phyloP scores from a whole-genome alignment of 2,797 vertebrate species.

The Hippocampus kuda region DNA sequence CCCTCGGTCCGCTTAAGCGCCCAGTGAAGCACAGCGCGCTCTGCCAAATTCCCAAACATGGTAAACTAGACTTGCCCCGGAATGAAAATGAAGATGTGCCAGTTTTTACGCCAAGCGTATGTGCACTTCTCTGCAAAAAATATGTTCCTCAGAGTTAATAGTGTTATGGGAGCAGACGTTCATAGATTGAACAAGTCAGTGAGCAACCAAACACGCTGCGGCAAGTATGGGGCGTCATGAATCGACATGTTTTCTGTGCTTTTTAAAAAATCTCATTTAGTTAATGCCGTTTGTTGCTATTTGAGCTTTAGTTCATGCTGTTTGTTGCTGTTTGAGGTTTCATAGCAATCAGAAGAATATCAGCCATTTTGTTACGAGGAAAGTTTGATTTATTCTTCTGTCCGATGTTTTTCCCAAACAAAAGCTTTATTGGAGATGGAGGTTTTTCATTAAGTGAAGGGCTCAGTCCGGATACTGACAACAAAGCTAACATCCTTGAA shows the following conservation, averaged over 20 bases:
- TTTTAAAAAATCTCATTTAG: neutral
- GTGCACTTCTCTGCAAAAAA: neutral
- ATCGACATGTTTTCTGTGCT: neutral
- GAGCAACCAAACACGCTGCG: neutral
- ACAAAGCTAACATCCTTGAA: neutral
- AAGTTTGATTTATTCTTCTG: neutral
- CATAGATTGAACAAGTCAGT: neutral
- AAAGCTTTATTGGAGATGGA: neutral
- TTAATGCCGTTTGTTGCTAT: slow-evolving; percentile 15
- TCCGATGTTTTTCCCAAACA: neutral
- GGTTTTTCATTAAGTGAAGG: neutral
- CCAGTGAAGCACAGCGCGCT: too few species aligned
- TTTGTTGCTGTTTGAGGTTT: slow-evolving; percentile 14
- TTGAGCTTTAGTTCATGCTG: slow-evolving; percentile 1
- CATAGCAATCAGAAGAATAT: neutral
- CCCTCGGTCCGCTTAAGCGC: too few species aligned
- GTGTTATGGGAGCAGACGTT: too few species aligned
- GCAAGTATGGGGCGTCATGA: neutral
- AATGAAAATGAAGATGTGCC: too few species aligned
- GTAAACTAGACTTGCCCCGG: too few species aligned
- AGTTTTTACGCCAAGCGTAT: too few species aligned
- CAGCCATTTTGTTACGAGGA: too few species aligned
- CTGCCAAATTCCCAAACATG: too few species aligned
- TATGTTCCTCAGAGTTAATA: neutral
- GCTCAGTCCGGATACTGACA: too few species aligned